Evolutionary conservation across 1,140 invertebrate species (phyloP).

Genomic region (Thrips palmi): DNA sequence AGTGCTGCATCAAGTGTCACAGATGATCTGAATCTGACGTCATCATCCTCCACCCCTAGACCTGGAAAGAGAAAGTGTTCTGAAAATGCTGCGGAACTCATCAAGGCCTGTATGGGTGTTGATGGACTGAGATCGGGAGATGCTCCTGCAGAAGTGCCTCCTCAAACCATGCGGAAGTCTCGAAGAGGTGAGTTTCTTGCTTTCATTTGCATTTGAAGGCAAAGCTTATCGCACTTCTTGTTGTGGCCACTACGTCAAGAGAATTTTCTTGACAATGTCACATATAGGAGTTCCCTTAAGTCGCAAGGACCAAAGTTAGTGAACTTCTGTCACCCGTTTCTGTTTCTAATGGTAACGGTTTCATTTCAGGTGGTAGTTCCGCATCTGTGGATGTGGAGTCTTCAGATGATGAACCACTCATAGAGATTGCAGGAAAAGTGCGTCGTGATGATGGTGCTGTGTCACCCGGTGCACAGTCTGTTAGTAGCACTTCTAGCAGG

Average conservation of each 20-base stretch:
- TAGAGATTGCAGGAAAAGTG: conserved; percentile 47
- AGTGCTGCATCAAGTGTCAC: conserved; percentile 38
- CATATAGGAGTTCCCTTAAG: too few species aligned
- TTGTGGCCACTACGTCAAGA: too few species aligned
- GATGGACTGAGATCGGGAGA: conserved; percentile 18
- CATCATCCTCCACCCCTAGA: too few species aligned
- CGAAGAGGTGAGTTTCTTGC: conserved; percentile 5
- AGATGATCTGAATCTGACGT: conserved; percentile 34
- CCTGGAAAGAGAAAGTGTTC: conserved; percentile 41
- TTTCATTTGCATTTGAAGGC: not conserved
- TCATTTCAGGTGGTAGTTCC: not conserved
- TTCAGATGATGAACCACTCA: conserved; percentile 60
- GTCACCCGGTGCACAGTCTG: not conserved
- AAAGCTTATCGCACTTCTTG: not conserved
- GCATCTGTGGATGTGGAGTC: conserved; percentile 29
- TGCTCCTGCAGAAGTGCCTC: not conserved
- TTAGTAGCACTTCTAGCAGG: conserved; percentile 10
- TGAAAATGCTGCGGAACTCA: conserved; percentile 43
- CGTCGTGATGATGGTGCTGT: conserved; percentile 25
- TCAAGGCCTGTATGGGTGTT: conserved; percentile 46
- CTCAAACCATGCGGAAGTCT: not conserved
- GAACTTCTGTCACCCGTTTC: too few species aligned
- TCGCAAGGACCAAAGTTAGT: too few species aligned
- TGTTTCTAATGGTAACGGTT: too few species aligned
- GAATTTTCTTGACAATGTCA: too few species aligned